Conservation (phyloP, 2,888 invertebrate species). For the Caenorhabditis plicata region DNA sequence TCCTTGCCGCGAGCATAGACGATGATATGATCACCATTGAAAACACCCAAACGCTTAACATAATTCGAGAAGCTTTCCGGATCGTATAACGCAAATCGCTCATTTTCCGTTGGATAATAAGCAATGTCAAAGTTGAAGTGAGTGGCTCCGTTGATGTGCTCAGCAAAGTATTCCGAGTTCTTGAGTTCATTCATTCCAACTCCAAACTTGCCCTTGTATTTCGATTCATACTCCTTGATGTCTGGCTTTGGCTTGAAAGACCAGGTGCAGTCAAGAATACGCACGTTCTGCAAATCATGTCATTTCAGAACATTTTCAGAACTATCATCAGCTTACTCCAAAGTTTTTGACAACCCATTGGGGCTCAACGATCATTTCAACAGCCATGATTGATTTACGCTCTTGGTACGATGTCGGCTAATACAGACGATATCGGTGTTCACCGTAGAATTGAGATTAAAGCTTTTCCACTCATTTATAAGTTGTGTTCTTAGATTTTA, state of each 20-base stretch:
- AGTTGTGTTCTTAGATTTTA: too few species aligned
- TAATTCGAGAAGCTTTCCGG: conserved; percentile 50
- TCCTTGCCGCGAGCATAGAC: conserved; percentile 47
- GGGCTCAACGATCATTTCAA: conserved; percentile 32
- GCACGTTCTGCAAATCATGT: conserved; percentile 17
- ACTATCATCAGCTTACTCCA: conserved; percentile 17
- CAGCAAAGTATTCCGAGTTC: conserved; percentile 30
- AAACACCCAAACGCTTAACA: conserved; percentile 47
- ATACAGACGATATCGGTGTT: too few species aligned
- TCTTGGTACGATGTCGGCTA: too few species aligned
- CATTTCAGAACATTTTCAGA: background rate
- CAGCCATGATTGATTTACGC: conserved; percentile 29
- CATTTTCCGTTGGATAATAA: conserved; percentile 49
- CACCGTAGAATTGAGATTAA: too few species aligned
- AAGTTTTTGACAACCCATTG: conserved; percentile 33
- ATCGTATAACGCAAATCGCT: conserved; percentile 44
- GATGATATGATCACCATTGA: conserved; percentile 48
- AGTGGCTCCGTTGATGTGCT: conserved; percentile 49
- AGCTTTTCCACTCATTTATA: too few species aligned
- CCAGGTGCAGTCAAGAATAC: conserved; percentile 35
- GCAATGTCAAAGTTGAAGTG: conserved; percentile 55
- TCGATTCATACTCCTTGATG: conserved; percentile 35
- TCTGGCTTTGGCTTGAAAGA: conserved; percentile 29
- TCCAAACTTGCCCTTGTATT: conserved; percentile 50
- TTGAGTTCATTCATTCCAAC: conserved; percentile 36